phyloP scores from a whole-genome alignment of 2,888 invertebrate species.

The Criorhina ranunculi region DNA sequence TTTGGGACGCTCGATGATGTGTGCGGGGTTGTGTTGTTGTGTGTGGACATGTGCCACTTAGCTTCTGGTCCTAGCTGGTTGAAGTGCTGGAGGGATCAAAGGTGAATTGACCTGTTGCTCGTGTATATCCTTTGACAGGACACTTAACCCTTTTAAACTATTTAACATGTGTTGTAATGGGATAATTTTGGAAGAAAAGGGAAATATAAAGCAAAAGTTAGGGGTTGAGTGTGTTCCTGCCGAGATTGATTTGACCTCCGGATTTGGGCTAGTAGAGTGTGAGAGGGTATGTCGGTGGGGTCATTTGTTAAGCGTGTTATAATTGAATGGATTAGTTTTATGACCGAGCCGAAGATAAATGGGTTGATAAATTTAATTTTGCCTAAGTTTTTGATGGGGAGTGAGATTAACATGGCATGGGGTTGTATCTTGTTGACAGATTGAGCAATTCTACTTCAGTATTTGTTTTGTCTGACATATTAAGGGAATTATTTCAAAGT shows the following conservation, averaged over 20 bases:
- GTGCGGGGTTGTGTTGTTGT: slow-evolving; percentile 32
- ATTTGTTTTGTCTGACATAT: no score
- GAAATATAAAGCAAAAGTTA: slow-evolving; percentile 37
- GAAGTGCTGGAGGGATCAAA: slow-evolving; percentile 49
- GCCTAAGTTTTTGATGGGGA: slow-evolving; percentile 3
- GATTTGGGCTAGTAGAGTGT: slow-evolving; percentile 53
- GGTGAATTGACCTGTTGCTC: slow-evolving; percentile 73
- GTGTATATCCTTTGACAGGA: slow-evolving; percentile 71
- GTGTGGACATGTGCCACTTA: slow-evolving; percentile 63
- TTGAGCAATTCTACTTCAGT: no score
- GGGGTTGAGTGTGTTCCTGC: slow-evolving; percentile 48
- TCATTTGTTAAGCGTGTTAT: slow-evolving; percentile 73
- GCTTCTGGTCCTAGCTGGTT: not conserved
- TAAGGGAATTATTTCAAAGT: no score
- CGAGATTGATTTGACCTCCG: slow-evolving; percentile 74
- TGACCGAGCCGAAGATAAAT: slow-evolving; percentile 36
- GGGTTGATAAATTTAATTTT: slow-evolving; percentile 53
- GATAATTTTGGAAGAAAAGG: slow-evolving; percentile 71
- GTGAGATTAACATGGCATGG: not conserved
- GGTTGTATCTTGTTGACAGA: not conserved
- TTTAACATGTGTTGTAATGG: slow-evolving; percentile 71
- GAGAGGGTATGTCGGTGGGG: slow-evolving; percentile 47
- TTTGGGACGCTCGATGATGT: slow-evolving; percentile 71
- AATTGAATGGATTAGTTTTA: slow-evolving; percentile 70
- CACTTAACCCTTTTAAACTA: slow-evolving; percentile 77